Base-by-base conservation (phyloP, 2,113 vertebrate species). In the Thymallus thymallus region DNA sequence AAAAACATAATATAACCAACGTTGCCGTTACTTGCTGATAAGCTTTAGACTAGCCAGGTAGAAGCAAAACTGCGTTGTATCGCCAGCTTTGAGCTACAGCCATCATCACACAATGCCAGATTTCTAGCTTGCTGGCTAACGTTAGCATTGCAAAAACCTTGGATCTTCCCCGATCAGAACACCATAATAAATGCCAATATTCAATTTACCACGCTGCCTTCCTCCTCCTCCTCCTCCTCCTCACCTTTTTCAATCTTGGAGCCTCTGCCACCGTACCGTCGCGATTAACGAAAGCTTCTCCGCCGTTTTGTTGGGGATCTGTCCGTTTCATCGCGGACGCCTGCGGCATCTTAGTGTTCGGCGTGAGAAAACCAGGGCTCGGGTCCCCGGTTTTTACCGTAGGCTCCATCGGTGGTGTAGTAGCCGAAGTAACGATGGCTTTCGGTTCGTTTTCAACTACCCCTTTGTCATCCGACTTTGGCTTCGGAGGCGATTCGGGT, bases 181-280 rank as follows among this genome's bases (percentile, higher is more conserved):
- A 70, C 9, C 22, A 30, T 68, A 70, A 16, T 26, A 6, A 24
- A 0, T 10, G 35, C 51, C 32, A 45, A 18, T 23, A 56, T 41
- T 0, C 22, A 18, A 14, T 35, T 24, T 60, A 41, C 35, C 7
- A 29, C 26, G 26, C n/a, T 29, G 26, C 26, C 26, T 29, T 3
- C 26, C 26, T 29, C 26, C n/a, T n/a, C 26, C 26, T 29, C 26
- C 26, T 3, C 3, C 2, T 3, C 29, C 9, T 30, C 22, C 77
- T 82, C 73, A 96, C 97, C 97, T 98, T 98, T 82, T 98, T 98
- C 91, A 98, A 97, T 67, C 96, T 93, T n/a, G 97, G 97, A 60
- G 96, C 97, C 86, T 98, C 97, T 18, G 93, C 96, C 29, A 98
- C 96, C 56, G 96, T 95, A 12, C 96, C 97, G 88, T 98, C 96